A percentile compares a stretch with the other conserved stretches of the same genome.
These are phyloP conservation scores for Etia nguti DNA, from an alignment of 2,113 vertebrate species.

Conservation along the genomic window DNA sequence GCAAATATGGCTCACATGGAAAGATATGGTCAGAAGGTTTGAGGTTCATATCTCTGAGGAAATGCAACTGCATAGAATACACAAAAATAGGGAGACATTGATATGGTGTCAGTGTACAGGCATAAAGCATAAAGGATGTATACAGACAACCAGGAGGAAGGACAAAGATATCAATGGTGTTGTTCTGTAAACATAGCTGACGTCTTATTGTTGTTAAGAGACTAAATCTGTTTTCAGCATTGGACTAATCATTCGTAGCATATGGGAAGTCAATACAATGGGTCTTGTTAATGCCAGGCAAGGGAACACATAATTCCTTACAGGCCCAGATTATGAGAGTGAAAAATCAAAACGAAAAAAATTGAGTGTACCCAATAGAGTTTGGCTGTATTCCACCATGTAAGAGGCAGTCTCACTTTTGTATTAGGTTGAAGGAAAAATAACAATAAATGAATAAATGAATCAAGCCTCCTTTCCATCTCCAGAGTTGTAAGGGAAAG, in stretches of 20 bases:
- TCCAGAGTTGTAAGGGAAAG: slow-evolving; percentile 3
- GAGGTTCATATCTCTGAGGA: background rate
- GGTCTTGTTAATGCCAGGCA: slow-evolving; percentile 18
- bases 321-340: background rate
- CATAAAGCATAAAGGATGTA: background rate
- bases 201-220: slow-evolving; percentile 6
- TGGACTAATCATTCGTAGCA: slow-evolving; percentile 53
- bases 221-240: slow-evolving; percentile 25
- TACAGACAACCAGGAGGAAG: background rate
- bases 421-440: background rate
- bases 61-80: background rate
- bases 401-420: slow-evolving; percentile 11
- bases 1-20: background rate
- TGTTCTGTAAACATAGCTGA: slow-evolving; percentile 27
- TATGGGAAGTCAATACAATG: slow-evolving; percentile 38
- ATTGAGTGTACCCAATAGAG: background rate
- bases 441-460: slow-evolving; percentile 20
- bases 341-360: background rate
- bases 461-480: background rate
- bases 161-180: background rate
- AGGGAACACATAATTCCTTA: background rate
- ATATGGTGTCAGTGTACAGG: background rate
- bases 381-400: background rate
- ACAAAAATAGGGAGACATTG: background rate
- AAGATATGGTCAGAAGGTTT: background rate